phyloP scores from a whole-genome alignment of 1,140 invertebrate genomes.

The Caligus rogercresseyi region DNA sequence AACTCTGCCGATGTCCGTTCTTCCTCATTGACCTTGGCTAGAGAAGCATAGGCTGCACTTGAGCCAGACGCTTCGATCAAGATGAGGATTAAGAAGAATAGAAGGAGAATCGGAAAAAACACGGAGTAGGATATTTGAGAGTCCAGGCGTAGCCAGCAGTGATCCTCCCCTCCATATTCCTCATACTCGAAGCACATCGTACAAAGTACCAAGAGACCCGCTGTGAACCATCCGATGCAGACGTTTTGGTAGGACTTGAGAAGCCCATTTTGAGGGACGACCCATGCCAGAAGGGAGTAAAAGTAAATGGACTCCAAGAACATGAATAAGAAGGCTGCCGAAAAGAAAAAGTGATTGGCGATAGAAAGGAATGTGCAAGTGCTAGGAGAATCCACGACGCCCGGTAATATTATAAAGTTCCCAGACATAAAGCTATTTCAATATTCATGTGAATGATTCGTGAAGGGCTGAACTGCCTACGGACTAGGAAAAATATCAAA shows the following conservation, averaged over 20 bases:
- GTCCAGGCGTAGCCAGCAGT: constrained; percentile 28
- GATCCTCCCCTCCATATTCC: constrained; percentile 27
- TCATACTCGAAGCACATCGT: constrained; percentile 26
- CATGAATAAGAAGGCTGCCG: constrained; percentile 28
- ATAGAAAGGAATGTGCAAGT: constrained; percentile 26
- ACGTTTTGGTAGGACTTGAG: constrained; percentile 26
- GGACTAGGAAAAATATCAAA: constrained; percentile 25
- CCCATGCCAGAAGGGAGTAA: constrained; percentile 27
- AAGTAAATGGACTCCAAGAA: constrained; percentile 27
- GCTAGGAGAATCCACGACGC: constrained; percentile 21
- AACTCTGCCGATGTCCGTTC: constrained; percentile 24
- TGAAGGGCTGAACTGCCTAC: constrained; percentile 26
- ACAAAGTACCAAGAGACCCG: constrained; percentile 25
- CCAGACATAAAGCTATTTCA: constrained; percentile 26
- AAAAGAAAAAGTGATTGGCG: constrained; percentile 27
- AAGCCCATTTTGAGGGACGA: constrained; percentile 27
- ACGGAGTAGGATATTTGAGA: constrained; percentile 24
- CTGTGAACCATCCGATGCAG: constrained; percentile 26
- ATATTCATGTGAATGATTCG: constrained; percentile 29
- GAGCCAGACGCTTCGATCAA: constrained; percentile 27
- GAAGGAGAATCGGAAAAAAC: constrained; percentile 24
- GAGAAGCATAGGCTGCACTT: constrained; percentile 25
- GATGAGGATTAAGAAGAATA: constrained; percentile 26
- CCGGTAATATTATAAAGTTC: constrained; percentile 25
- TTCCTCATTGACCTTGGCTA: constrained; percentile 22